Base-by-base conservation (phyloP, 2,113 vertebrate species). In the Mormyrus lacerda region DNA sequence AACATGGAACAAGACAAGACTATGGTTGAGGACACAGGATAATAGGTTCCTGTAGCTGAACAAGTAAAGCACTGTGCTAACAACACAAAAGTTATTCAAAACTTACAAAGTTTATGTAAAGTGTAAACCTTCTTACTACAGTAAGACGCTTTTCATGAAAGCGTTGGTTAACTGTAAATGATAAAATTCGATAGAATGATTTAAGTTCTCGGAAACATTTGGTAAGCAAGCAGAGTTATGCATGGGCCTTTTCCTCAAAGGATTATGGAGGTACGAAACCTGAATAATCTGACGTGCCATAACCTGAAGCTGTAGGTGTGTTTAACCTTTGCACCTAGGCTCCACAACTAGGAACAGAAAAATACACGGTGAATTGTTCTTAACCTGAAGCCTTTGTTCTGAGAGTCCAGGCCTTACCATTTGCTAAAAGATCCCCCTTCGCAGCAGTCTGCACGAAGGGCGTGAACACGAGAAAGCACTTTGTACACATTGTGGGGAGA, bases 291-390 rank as follows among this genome's bases (percentile, higher is more conserved):
- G 94, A 94, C 94, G 95, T 94, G 95, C 95, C 95, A 79, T 42
- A 42, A 79, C 95, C 95, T 95, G 95, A 95, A 96, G 94, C 95
- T 95, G 92, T 94, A 95, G 94, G 95, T 93, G 95, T 95, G 94
- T 94, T 93, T 91, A 92, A 96, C 95, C 96, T 96, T 93, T 96
- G 94, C 94, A 93, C 94, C 92, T 35, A 31, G 89, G 93, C 94
- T 96, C 95, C 95, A 94, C 94, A 95, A 96, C 94, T 94, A 94
- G 93, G 92, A 94, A 95, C 94, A 96, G 95, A 94, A 96, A 95
- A 95, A 95, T 27, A 92, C 90, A 94, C 93, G 92, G 93, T 92
- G 90, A 94, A 93, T 92, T 92, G 92, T 94, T 94, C 92, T 94
- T 95, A 95, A 96, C 95, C 95, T 95, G 95, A 94, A 94, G 95